Evolutionary conservation across 2,113 vertebrate genomes (phyloP).

Genomic region (Planiliza haematocheilus): DNA sequence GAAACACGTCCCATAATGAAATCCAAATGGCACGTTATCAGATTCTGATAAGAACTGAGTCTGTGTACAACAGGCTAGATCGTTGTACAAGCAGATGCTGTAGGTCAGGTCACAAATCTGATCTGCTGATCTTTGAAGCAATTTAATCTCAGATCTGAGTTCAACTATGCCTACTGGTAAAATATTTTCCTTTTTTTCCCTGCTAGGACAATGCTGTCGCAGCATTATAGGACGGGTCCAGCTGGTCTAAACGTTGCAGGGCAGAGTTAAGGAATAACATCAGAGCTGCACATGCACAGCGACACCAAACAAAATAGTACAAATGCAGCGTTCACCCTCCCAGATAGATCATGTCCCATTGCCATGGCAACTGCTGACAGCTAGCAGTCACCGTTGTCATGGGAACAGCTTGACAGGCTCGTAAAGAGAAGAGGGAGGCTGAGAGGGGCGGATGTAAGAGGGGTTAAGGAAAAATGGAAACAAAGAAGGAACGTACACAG

Average conservation of each 20-base stretch:
- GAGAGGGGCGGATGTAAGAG: slow-evolving; percentile 37
- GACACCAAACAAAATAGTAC: slow-evolving; percentile 41
- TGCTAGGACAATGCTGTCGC: not conserved
- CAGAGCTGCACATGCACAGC: slow-evolving; percentile 4
- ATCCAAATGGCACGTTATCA: too few species aligned
- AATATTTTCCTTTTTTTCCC: too few species aligned
- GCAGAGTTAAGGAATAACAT: slow-evolving; percentile 16
- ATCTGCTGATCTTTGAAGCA: not conserved
- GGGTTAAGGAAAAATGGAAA: slow-evolving; percentile 57
- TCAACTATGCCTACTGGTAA: not conserved
- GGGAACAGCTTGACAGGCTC: slow-evolving; percentile 81
- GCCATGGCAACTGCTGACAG: slow-evolving; percentile 83
- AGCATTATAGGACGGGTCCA: not conserved
- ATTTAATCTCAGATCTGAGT: not conserved
- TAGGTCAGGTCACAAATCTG: not conserved
- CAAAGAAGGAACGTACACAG: slow-evolving; percentile 26
- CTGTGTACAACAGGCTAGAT: not conserved
- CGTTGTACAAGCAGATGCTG: slow-evolving; percentile 1
- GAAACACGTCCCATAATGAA: too few species aligned
- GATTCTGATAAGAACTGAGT: too few species aligned
- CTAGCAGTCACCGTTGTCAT: slow-evolving; percentile 84
- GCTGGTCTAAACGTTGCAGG: not conserved
- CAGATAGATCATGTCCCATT: slow-evolving; percentile 66
- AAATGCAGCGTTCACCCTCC: slow-evolving; percentile 52
- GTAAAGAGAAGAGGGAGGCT: slow-evolving; percentile 44